A percentile compares a stretch with the other conserved stretches of the same genome.
These are phyloP conservation scores for Tyrannus savana DNA, from an alignment of 2,113 vertebrate species.

Conservation along the genomic window DNA sequence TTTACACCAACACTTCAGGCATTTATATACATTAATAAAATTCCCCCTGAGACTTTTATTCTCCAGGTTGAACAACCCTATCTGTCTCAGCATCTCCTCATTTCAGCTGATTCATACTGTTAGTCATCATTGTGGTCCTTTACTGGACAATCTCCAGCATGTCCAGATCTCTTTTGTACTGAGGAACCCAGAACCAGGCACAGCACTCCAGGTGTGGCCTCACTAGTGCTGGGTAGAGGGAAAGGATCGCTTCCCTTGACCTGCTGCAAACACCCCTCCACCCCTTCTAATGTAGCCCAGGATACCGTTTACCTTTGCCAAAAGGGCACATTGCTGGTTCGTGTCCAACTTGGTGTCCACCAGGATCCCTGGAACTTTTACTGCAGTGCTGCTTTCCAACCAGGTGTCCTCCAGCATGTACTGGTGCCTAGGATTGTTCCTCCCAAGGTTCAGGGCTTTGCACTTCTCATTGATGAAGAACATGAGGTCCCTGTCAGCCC, in stretches of 20 bases:
- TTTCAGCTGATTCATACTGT: neutral
- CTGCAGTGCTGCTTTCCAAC: neutral
- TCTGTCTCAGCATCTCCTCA: neutral
- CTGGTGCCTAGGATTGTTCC: neutral
- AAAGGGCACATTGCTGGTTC: neutral
- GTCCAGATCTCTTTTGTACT: neutral
- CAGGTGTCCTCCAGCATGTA: fast-evolving
- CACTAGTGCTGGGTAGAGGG: neutral
- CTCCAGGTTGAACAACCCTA: neutral
- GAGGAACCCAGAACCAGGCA: neutral
- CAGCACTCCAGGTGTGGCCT: neutral
- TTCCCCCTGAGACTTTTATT: neutral
- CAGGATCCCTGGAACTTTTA: neutral
- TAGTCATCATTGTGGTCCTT: neutral
- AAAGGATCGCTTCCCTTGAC: neutral
- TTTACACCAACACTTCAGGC: neutral
- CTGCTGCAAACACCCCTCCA: neutral
- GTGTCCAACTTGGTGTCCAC: neutral
- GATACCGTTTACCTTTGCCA: neutral
- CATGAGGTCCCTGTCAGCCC: neutral
- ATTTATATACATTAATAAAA: neutral
- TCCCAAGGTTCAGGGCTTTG: neutral
- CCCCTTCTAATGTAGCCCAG: neutral
- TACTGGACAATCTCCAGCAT: neutral
- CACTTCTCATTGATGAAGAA: neutral